Evolutionary conservation across 2,888 invertebrate species (phyloP), one percentile per base, ranked within the genome.

Genomic region (Protula sp.): DNA sequence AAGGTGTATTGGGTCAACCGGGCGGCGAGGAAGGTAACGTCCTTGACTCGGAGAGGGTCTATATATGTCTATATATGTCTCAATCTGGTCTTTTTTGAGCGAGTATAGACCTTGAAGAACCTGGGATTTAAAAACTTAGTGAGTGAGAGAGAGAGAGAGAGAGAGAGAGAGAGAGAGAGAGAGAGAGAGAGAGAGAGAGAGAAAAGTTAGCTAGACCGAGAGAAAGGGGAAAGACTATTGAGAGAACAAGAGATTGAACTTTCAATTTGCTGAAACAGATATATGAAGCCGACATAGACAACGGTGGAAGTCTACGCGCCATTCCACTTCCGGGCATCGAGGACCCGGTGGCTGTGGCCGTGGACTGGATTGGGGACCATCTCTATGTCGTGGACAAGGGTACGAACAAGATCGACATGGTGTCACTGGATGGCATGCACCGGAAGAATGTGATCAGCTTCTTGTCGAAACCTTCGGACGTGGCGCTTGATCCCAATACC

Each of bases 351-450:
- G 64, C 68, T 19, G 30, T 98, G 55, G 95, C 98, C 5, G 90
- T 97, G 22, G 98, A 98, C 83, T 99, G 97, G 94, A 88, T 98
- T 50, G 94, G 94, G 0, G 90, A 94, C 79, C 97, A 95, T 79
- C 85, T 99, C 5, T 98, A 97, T 82, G 91, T 95, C 26, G 92
- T 92, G 0, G 97, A 98, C 80, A 87, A 90, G 26, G 86, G 93
- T 27, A 94, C 94, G 0, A 92, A 94, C 79, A 93, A 92, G 83
- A 89, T 99, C 60, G 95, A 95, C 77, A 89, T 98, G 0, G 92
- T 94, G 76, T 93, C 94, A 79, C 83, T 94, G 68, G 89, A 88
- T 70, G 92, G 91, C 0, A 85, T 88, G 58, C 88, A 88, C 84
- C 92, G 97, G 77, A 93, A 93, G 0, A 92, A 92, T 0, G 83